Base-by-base conservation (phyloP, 2,113 vertebrate species). In the Nettapus auritus region DNA sequence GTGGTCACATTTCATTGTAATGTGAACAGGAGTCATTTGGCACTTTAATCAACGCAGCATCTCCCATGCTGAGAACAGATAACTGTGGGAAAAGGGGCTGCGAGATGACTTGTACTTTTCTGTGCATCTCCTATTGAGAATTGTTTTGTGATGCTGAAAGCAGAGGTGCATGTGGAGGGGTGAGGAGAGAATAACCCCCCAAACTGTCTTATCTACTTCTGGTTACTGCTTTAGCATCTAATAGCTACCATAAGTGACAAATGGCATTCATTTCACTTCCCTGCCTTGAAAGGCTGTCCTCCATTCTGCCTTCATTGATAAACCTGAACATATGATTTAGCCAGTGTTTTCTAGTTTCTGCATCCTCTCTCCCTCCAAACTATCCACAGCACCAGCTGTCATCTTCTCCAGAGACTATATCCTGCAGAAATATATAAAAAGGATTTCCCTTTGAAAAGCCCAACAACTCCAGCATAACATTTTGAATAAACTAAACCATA, bases 1-100 rank as follows among this genome's bases (percentile, higher is more conserved):
- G 85, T 66, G 89, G 91, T 97, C 97, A 97, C 94, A 91, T 94
- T 91, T 95, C 97, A 97, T 91, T 92, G 97, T 44, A 66, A 83
- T 36, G 53, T 52, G 78, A 97, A 96, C 11, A 69, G 55, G 75
- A 88, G 62, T 48, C 85, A 77, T 91, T 96, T 97, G 96, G 96
- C 96, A 97, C 93, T 97, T 96, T 86, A 91, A 97, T 97, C 91
- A 96, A 25, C 86, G 94, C 93, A 64, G 62, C 86, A 85, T 78
- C 89, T 86, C 86, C 82, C 48, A 29, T 44, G 74, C 77, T 70
- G 63, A 82, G 87, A 82, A 34, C 42, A 55, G 75, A 83, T 63
- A 88, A 38, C 66, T 29, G 6, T 6, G 36, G 92, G 60, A 42
- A 17, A 12, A 55, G 56, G 75, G 79, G 90, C 71, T 78, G 78